Conservation (phyloP, 1,140 invertebrate genomes). For the Drosophila orosa region DNA sequence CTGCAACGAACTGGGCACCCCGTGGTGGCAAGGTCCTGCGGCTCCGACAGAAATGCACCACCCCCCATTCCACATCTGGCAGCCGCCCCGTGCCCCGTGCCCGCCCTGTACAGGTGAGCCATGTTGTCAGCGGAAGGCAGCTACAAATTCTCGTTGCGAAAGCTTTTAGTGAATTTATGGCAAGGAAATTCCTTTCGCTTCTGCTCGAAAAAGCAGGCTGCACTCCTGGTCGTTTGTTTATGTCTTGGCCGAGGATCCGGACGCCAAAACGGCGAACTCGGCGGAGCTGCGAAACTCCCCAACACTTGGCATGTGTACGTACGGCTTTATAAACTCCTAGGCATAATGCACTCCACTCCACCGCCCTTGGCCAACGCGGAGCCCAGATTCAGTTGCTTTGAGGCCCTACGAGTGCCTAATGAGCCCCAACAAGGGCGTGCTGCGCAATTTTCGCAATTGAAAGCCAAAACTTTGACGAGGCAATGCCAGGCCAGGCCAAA, state of each 20-base stretch:
- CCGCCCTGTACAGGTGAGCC: constrained; percentile 72
- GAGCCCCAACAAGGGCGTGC: constrained; percentile 46
- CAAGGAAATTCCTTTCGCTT: constrained; percentile 74
- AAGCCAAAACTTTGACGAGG: constrained; percentile 43
- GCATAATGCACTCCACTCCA: constrained; percentile 57
- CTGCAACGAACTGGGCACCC: constrained; percentile 53
- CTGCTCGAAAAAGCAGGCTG: constrained; percentile 42
- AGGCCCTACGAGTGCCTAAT: constrained; percentile 45
- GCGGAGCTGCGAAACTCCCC: constrained; percentile 7
- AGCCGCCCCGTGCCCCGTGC: constrained; percentile 9
- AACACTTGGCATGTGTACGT: constrained; percentile 50
- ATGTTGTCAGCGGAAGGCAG: constrained; percentile 80
- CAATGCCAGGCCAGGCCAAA: constrained; percentile 11
- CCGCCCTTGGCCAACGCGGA: constrained; percentile 8
- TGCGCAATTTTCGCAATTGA: constrained; percentile 50
- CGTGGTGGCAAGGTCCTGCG: constrained; percentile 38
- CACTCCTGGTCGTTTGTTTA: constrained; percentile 68
- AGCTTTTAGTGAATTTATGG: constrained; percentile 83
- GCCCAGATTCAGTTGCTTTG: constrained; percentile 18
- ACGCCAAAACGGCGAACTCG: background rate
- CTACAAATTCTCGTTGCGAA: constrained; percentile 81
- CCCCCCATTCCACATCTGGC: constrained; percentile 5
- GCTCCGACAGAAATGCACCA: constrained; percentile 8
- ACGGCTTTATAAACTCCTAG: constrained; percentile 53
- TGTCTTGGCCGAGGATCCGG: constrained; percentile 45